Evolutionary conservation across 2,888 invertebrate genomes (phyloP), one percentile per base, ranked within the genome.

Genomic region (Athripsodes cinereus): DNA sequence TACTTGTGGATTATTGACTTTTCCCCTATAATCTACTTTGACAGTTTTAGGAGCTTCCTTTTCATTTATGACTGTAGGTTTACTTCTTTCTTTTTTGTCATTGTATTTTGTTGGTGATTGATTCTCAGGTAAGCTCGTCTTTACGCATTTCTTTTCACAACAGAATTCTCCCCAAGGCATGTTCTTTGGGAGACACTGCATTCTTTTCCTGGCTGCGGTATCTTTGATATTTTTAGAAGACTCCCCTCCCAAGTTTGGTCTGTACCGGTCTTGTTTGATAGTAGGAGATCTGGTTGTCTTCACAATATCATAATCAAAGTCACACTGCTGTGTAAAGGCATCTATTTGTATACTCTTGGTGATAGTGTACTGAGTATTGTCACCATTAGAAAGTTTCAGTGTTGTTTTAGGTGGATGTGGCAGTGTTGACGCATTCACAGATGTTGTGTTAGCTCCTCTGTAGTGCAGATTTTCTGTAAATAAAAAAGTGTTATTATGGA

Each of bases 81-180:
- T 60, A 2, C 21, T 19, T n/a, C 57, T 53, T 16, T 59, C 58
- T 26, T 59, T 58, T 20, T 59, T 61, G 20, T 61, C 60, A 22
- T 47, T 57, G 18, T 59, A 58, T 22, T 61, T 59, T 2, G 55
- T 57, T 6, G 61, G 55, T 2, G 58, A 58, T 40, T 55, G 57
- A 34, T 57, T 54, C 11, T 48, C 52, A 5, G 35, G 26, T 2
- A 52, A 53, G 10, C 31, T 44, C 3, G 61, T 59, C 48, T 61
- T 59, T 21, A 61, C 63, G 22, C 63, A 61, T 34, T 58, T 62
- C 55, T 61, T 62, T 52, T 63, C 62, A 26, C 61, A 63, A 35
- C 63, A 63, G 35, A 64, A 62, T 26, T 64, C 62, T 13, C 61
- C 61, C 60, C 73, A 67, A 55, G 55, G 65, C 57, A 59, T 62